A percentile compares a stretch with the other conserved stretches of the same genome.
Evolutionary conservation across 2,797 vertebrate species (phyloP).

Genomic region (Mormyrus hasselquistii): DNA sequence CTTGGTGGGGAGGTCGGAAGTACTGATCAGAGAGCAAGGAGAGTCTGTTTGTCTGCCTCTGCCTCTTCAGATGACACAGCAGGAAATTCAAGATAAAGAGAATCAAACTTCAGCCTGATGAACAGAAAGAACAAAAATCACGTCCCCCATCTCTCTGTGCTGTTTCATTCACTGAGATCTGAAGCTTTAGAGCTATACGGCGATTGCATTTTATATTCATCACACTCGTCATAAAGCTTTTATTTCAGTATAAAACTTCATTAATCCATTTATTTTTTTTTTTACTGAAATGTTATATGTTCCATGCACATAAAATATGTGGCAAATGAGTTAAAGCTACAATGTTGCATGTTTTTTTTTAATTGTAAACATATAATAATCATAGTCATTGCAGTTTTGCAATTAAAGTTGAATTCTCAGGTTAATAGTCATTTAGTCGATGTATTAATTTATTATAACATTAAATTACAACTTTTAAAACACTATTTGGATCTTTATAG

Average conservation of each 20-base stretch:
- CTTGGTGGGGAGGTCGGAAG: slow-evolving; percentile 28
- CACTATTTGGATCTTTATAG: not conserved
- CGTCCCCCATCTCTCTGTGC: slow-evolving; percentile 33
- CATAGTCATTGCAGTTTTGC: not conserved
- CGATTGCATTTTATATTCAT: not conserved
- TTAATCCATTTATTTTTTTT: not conserved
- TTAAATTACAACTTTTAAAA: not conserved
- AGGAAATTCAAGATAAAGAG: slow-evolving; percentile 63
- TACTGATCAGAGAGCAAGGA: slow-evolving; percentile 46
- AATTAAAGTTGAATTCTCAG: not conserved
- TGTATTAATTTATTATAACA: not conserved
- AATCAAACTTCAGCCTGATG: slow-evolving; percentile 59
- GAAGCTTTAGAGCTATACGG: not conserved
- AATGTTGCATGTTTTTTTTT: not conserved
- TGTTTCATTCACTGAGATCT: slow-evolving; percentile 39
- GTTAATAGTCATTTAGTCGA: not conserved
- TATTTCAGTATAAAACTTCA: not conserved
- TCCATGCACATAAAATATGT: not conserved
- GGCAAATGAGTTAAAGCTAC: not conserved
- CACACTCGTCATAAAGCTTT: not conserved
- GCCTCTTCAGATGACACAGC: slow-evolving; percentile 61
- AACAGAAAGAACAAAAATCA: slow-evolving; percentile 46
- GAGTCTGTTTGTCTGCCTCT: slow-evolving; percentile 61
- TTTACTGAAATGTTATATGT: not conserved
- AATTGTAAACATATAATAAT: not conserved